Base-by-base conservation (phyloP, 2,113 vertebrate species). In the Perccottus glenii region DNA sequence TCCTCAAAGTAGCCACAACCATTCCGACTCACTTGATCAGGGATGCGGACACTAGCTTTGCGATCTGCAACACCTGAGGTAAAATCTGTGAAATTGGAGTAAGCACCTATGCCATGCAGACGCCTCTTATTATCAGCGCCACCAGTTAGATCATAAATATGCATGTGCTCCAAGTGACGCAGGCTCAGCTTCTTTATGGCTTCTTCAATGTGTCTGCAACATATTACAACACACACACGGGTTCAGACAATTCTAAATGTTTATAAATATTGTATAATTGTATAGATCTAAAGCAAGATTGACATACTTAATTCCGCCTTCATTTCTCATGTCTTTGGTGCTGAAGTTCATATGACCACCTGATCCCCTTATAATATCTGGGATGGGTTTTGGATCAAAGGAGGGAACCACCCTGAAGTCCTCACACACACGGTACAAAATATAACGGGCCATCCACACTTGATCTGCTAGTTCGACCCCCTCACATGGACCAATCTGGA, bases 381-480 rank as follows among this genome's bases (percentile, higher is more conserved):
- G 74, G 70, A 93, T 90, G 0, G 90, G 91, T 69, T 94, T 93
- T 38, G 90, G 91, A 61, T 93, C 93, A 50, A 93, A 74, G 0
- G 87, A 88, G 43, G 71, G 64, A 44, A 74, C 44, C 33, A 67
- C 42, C 4, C 19, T 49, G 45, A 67, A 61, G 49, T 61, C 57
- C 82, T 94, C 93, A 0, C 92, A 90, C 60, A 94, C 91, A 0
- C 92, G 90, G 72, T 93, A 91, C 32, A 95, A 84, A 66, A 94
- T 89, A 79, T 90, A 94, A 0, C 90, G 89, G 6, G 93, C 84
- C 88, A 95, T 60, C 92, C 93, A 94, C 33, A 94, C 84, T 59
- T 94, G 91, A 68, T 94, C 94, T 0, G 90, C 93, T 83, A 91
- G 85, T 43, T 91, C 92, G 0, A 91, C 46, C 45, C 61, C 61